A percentile compares a stretch with the other conserved stretches of the same genome.
phyloP scores from a whole-genome alignment of 2,888 invertebrate genomes.

The Priapulus caudatus region DNA sequence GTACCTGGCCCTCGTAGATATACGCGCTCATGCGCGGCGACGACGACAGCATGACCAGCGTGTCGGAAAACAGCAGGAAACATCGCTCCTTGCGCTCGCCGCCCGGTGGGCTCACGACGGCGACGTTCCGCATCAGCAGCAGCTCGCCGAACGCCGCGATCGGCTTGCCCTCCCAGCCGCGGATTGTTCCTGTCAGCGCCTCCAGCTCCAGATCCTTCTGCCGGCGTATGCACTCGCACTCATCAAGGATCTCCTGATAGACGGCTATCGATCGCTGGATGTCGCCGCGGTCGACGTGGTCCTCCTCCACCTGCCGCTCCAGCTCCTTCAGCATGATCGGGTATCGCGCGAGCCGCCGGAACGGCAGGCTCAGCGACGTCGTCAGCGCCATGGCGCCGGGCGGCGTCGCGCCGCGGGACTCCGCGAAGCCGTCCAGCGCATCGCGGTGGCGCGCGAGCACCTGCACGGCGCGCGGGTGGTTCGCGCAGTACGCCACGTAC shows the following conservation, averaged over 20 bases:
- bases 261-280: slow-evolving; percentile 87
- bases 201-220: slow-evolving; percentile 93
- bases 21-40: slow-evolving; percentile 85
- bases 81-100: slow-evolving; percentile 56
- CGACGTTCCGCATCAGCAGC: slow-evolving; percentile 76
- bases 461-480: slow-evolving; percentile 87
- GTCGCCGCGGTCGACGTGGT: slow-evolving; percentile 88
- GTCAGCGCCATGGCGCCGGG: slow-evolving; percentile 73
- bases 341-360: slow-evolving; percentile 86
- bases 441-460: slow-evolving; percentile 87
- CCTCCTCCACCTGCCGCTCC: slow-evolving; percentile 87
- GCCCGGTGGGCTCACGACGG: slow-evolving; percentile 61
- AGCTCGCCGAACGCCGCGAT: not conserved
- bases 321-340: slow-evolving; percentile 73
- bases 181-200: slow-evolving; percentile 82
- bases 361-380: slow-evolving; percentile 84
- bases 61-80: slow-evolving; percentile 77
- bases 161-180: slow-evolving; percentile 77
- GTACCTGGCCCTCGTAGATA: slow-evolving; percentile 75
- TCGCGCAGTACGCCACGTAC: slow-evolving; percentile 75
- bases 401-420: slow-evolving; percentile 30
- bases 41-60: slow-evolving; percentile 74
- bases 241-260: slow-evolving; percentile 47
- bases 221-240: slow-evolving; percentile 70
- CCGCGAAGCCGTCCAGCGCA: slow-evolving; percentile 55